These are phyloP conservation scores for Lasiurus borealis DNA, from an alignment of 2,113 vertebrate genomes.

Conservation along the genomic window DNA sequence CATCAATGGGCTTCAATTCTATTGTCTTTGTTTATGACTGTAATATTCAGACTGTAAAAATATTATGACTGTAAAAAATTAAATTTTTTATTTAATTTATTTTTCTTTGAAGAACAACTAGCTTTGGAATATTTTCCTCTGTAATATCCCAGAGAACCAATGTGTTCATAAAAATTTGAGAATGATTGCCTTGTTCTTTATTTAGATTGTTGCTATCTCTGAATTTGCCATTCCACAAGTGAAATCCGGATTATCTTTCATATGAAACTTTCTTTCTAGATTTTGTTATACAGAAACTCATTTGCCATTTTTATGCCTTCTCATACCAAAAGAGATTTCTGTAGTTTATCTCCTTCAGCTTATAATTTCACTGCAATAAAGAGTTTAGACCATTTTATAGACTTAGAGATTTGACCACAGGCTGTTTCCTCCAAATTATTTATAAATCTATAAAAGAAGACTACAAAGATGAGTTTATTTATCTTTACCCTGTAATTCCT, in stretches of 20 bases:
- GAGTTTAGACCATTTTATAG: conserved; percentile 19
- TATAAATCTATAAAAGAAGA: conserved; percentile 51
- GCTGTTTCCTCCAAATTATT: conserved; percentile 24
- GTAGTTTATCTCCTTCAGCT: conserved; percentile 4
- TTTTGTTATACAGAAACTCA: conserved; percentile 37
- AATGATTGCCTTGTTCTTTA: background rate
- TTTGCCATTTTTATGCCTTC: conserved; percentile 49
- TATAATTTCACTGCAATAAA: conserved; percentile 34
- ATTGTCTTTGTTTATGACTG: conserved; percentile 7
- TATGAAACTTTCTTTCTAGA: background rate
- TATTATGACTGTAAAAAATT: too few species aligned
- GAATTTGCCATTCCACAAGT: background rate
- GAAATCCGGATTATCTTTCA: background rate
- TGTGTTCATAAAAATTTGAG: background rate
- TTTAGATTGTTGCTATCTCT: background rate
- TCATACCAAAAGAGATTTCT: conserved; percentile 33
- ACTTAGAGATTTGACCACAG: conserved; percentile 12
- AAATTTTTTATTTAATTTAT: background rate
- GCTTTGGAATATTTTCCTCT: background rate
- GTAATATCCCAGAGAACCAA: background rate
- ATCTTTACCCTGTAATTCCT: conserved; percentile 39
- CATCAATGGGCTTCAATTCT: background rate
- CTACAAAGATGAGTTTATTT: background rate
- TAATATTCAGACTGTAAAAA: too few species aligned
- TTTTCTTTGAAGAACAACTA: conserved; percentile 40